Conservation (phyloP, 2,888 invertebrate genomes). For the Rhabditoides inermis region DNA sequence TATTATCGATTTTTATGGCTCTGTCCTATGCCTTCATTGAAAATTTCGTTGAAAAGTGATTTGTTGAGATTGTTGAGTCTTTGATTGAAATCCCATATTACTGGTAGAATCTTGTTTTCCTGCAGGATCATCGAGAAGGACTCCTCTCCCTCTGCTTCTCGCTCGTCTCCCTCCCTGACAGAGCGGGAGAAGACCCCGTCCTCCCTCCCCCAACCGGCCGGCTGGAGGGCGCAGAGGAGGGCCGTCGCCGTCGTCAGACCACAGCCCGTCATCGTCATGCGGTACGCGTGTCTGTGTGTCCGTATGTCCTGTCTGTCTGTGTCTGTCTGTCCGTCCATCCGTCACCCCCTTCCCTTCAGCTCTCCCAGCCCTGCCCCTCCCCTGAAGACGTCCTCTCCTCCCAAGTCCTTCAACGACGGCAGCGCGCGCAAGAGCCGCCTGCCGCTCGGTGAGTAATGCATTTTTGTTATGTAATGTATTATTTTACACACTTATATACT, state of each 20-base stretch:
- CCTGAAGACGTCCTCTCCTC: no score
- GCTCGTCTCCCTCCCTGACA: not conserved
- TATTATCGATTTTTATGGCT: not conserved
- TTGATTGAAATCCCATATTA: no score
- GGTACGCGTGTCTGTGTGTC: constrained; percentile 14
- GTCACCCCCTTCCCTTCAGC: not conserved
- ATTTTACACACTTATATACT: no score
- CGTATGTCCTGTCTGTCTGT: not conserved
- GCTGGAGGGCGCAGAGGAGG: constrained; percentile 28
- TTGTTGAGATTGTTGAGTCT: no score
- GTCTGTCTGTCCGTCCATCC: not conserved
- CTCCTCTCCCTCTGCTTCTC: not conserved
- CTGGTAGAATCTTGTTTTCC: not conserved
- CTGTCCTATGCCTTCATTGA: not conserved
- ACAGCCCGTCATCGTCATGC: constrained; percentile 43
- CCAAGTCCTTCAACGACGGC: no score
- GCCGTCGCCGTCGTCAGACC: constrained; percentile 46
- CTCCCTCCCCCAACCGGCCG: constrained; percentile 12
- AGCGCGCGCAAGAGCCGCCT: no score
- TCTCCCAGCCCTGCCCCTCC: no score
- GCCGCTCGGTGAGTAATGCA: no score
- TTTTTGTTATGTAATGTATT: no score
- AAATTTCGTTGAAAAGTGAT: not conserved
- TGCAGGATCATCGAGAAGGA: not conserved
- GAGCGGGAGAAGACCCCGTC: not conserved